These are phyloP conservation scores for Etheostoma nigrum DNA, from an alignment of 2,797 vertebrate species.

Conservation along the genomic window DNA sequence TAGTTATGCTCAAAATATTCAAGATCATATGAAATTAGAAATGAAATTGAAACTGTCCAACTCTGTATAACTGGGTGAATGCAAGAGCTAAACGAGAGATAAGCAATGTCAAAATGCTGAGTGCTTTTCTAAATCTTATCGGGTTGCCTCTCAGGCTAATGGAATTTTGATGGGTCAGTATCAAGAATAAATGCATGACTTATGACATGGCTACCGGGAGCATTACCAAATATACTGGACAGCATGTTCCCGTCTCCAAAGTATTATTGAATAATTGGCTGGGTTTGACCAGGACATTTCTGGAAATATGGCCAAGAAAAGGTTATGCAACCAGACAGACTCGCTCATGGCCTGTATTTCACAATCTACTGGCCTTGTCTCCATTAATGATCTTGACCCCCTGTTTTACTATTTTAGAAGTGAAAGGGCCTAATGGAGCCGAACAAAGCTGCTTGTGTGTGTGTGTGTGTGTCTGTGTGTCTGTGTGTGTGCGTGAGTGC, in stretches of 20 bases:
- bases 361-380: slow-evolving; percentile 75
- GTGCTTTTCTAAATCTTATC: slow-evolving; percentile 72
- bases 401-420: slow-evolving; percentile 71
- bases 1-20: slow-evolving; percentile 48
- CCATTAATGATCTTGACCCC: slow-evolving; percentile 79
- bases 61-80: slow-evolving; percentile 40
- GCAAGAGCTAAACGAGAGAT: slow-evolving; percentile 55
- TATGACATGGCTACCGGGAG: slow-evolving; percentile 72
- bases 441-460: slow-evolving; percentile 74
- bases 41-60: slow-evolving; percentile 69
- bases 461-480: slow-evolving; percentile 28
- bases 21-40: slow-evolving; percentile 71
- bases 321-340: slow-evolving; percentile 76
- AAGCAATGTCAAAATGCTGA: slow-evolving; percentile 69
- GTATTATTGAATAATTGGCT: slow-evolving; percentile 78
- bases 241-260: slow-evolving; percentile 71
- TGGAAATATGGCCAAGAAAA: slow-evolving; percentile 75
- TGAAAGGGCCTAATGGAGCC: slow-evolving; percentile 78
- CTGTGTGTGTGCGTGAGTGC: slow-evolving; percentile 29
- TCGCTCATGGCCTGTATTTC: slow-evolving; percentile 75
- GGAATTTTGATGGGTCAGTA: slow-evolving; percentile 78
- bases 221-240: slow-evolving; percentile 75
- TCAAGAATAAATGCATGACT: slow-evolving; percentile 75
- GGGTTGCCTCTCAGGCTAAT: slow-evolving; percentile 66
- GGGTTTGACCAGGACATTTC: slow-evolving; percentile 75